Base-by-base conservation (phyloP, 2,888 invertebrate genomes). In the Cheilosia urbana region DNA sequence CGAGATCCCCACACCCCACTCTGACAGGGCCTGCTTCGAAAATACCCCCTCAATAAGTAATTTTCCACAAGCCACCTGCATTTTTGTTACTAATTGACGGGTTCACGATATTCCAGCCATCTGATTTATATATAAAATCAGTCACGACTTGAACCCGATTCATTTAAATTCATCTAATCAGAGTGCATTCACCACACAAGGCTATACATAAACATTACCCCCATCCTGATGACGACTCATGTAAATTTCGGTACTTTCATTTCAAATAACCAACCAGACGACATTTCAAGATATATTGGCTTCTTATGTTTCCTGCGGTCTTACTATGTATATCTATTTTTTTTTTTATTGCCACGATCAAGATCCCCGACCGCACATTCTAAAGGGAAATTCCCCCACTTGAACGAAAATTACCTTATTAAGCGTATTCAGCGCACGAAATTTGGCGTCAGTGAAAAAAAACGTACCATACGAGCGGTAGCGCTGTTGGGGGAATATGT, bases 351-450 rank as follows among this genome's bases (percentile, higher is more conserved):
- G 49, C 47, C 73, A n/a, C n/a, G 78, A 78, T 69, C 73, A 83
- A 75, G 73, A 63, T 53, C 24, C 66, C 51, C 51, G 65, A 57
- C 65, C 45, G 40, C 55, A 15, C n/a, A 66, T 21, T 75, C 51
- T 57, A 47, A 66, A 47, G 58, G 65, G 55, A 75, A 75, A 47
- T 49, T 37, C 63, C 57, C 49, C 49, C 19, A 19, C 58, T 57
- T 65, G 47, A 65, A 17, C 57, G 21, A 11, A 49, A 62, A 40
- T 42, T 51, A 51, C 37, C 53, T 58, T 17, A 51, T 30, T 78
- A 71, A 69, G 40, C 47, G 24, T 78, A 78, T 78, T 78, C 78
- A 47, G 55, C 30, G 37, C 78, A 78, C 78, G 78, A 69, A 71
- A 30, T 27, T 63, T 55, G 40, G 55, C 77, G 55, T 63, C 69